A percentile compares a stretch with the other conserved stretches of the same genome.
phyloP scores from a whole-genome alignment of 2,797 vertebrate species.

The Dromococcyx pavoninus region DNA sequence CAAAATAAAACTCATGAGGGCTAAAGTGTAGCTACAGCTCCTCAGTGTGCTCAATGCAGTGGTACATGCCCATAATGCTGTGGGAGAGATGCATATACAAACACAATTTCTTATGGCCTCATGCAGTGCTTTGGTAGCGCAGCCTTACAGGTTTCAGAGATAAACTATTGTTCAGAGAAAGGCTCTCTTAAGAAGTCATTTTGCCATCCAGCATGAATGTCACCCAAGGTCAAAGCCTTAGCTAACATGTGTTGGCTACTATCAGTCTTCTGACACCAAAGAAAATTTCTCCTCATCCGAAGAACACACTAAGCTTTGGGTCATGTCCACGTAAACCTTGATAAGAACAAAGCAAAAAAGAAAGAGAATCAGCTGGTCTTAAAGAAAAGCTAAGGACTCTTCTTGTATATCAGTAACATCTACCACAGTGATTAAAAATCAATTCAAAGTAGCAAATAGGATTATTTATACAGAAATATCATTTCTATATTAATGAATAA shows the following conservation, averaged over 20 bases:
- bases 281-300: neutral
- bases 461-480: neutral
- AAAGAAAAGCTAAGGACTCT: neutral
- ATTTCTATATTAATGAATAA: neutral
- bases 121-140: constrained; percentile 37
- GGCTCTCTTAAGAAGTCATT: neutral
- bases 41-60: constrained; percentile 20
- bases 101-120: constrained; percentile 21
- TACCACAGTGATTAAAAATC: constrained; percentile 30
- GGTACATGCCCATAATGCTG: constrained; percentile 47
- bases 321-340: neutral
- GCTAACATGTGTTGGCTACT: neutral
- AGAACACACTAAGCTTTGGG: neutral
- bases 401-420: neutral
- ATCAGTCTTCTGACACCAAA: neutral
- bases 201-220: neutral
- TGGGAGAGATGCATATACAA: constrained; percentile 34
- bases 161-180: neutral
- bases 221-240: neutral
- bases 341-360: neutral
- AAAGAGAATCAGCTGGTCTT: neutral
- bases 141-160: neutral
- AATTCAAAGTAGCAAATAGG: constrained; percentile 19
- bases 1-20: constrained; percentile 46
- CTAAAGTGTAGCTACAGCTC: constrained; percentile 15